Evolutionary conservation across 2,888 invertebrate genomes (phyloP).

Genomic region (Lycia hirtaria): DNA sequence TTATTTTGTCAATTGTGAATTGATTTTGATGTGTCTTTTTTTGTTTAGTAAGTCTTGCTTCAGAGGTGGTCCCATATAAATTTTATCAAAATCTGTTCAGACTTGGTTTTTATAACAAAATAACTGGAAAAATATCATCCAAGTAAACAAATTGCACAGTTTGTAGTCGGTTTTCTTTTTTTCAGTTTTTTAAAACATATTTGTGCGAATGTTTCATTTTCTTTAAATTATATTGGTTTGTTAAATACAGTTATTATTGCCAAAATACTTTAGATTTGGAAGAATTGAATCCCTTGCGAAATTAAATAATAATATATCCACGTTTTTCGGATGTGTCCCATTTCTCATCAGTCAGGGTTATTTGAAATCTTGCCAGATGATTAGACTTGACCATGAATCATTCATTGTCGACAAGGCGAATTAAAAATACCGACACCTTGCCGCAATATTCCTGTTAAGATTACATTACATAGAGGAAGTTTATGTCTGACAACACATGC

Average conservation of each 20-base stretch:
- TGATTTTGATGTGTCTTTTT: too few relatives aligned
- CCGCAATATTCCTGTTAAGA: slow-evolving; percentile 22
- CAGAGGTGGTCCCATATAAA: too few relatives aligned
- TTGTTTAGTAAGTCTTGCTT: too few relatives aligned
- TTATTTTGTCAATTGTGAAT: too few relatives aligned
- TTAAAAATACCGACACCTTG: slow-evolving; percentile 51
- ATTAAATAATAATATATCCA: slow-evolving; percentile 13
- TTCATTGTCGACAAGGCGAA: slow-evolving; percentile 56
- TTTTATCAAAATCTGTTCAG: too few relatives aligned
- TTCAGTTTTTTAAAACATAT: too few relatives aligned
- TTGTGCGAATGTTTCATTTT: too few relatives aligned
- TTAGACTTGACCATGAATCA: slow-evolving; percentile 61
- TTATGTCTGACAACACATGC: background rate
- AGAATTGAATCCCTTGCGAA: slow-evolving; percentile 4
- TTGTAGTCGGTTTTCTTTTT: too few relatives aligned
- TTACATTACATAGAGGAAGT: slow-evolving; percentile 1
- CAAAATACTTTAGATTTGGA: background rate
- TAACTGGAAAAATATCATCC: too few relatives aligned
- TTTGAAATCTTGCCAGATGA: slow-evolving; percentile 65
- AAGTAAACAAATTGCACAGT: too few relatives aligned
- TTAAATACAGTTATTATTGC: background rate
- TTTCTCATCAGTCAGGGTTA: slow-evolving; percentile 53
- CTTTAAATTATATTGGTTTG: too few relatives aligned
- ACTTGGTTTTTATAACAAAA: too few relatives aligned
- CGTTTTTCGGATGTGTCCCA: slow-evolving; percentile 12